These are phyloP conservation scores for Microcebus lehilahytsara DNA, from an alignment of 2,113 vertebrate species.

Conservation along the genomic window DNA sequence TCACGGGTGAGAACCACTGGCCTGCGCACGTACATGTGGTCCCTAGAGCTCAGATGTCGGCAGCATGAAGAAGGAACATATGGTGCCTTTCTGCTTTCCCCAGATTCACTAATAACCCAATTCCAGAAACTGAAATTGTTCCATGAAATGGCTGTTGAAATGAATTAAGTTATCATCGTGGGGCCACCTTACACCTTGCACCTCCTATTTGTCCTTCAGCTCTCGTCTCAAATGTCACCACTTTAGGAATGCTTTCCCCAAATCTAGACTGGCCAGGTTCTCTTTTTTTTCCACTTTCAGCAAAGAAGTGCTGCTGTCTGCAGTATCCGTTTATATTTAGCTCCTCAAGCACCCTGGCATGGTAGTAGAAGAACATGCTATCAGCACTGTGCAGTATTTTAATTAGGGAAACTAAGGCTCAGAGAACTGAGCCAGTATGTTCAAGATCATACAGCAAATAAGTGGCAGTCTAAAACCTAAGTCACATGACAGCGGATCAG, in stretches of 20 bases:
- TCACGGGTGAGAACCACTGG: background rate
- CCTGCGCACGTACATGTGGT: background rate
- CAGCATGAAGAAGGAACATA: background rate
- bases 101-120: background rate
- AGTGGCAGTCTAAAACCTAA: background rate
- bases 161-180: background rate
- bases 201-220: background rate
- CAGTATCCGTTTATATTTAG: background rate
- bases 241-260: background rate
- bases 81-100: background rate
- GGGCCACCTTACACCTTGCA: background rate
- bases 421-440: background rate
- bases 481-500: fast-evolving
- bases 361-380: background rate
- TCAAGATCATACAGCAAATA: background rate
- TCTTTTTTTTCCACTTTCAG: background rate
- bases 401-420: background rate
- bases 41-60: background rate
- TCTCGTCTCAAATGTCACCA: background rate
- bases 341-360: background rate
- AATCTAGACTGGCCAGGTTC: background rate
- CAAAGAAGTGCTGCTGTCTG: background rate
- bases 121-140: background rate
- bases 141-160: background rate
- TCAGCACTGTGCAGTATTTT: background rate